Evolutionary conservation across 2,888 invertebrate species (phyloP), one percentile per base, ranked within the genome.

Genomic region (Platycheirus rosarum): DNA sequence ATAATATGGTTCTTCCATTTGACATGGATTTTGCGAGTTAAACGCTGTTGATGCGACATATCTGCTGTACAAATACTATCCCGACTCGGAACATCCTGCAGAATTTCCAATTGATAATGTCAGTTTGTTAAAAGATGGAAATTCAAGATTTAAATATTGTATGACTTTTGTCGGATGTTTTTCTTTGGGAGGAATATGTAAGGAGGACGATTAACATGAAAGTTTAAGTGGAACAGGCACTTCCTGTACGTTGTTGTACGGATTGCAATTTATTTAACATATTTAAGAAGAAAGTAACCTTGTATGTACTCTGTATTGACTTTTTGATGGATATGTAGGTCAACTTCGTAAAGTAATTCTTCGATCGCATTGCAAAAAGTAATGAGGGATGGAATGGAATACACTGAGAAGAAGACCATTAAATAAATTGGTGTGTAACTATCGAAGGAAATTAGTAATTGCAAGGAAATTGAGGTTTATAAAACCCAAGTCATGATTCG

Each of bases 91-190:
- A 18, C 32, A 0, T 48, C 26, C 14, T 66, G 29, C 20, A 37
- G 62, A 60, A 73, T 48, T 35, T 16, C 53, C 23, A 40, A 74
- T 74, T 78, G 77, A 77, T 77, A 63, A 55, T 49, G 69, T 60
- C 29, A 63, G 20, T 75, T 75, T 53, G 26, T 40, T 53, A 4
- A 46, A 42, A 20, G 23, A 71, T 16, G 62, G 66, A 23, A 53
- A 82, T 82, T 53, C 77, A 71, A 11, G 77, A 62, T 71, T 77
- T 77, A 62, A 82, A 77, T 82, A 82, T 63, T 77, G 76, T 82
- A 77, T 77, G 66, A 66, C 60, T 60, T 65, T 51, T 44, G 57
- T 60, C 42, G 63, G 62, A 60, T 62, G 68, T 32, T 51, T 23
- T 14, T 9, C 37, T n/a, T n/a, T 40, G 20, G 40, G 14, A 55